phyloP scores from a whole-genome alignment of 2,113 vertebrate species.

The Bombycilla garrulus region DNA sequence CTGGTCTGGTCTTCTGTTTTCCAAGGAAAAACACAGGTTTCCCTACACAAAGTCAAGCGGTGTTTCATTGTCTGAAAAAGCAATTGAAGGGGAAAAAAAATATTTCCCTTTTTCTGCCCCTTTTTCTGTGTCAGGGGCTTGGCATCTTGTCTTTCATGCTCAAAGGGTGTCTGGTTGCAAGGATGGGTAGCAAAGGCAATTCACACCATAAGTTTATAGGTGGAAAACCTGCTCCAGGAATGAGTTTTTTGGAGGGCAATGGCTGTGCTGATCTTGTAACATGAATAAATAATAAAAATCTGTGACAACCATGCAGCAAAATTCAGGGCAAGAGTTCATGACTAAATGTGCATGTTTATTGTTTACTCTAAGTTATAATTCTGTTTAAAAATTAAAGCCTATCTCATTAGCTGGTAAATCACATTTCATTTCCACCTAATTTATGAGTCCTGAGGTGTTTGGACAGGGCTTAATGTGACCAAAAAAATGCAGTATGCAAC shows the following conservation, averaged over 20 bases:
- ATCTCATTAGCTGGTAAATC: constrained; percentile 7
- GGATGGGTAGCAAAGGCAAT: neutral
- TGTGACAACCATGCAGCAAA: neutral
- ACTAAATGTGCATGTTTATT: neutral
- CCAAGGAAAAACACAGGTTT: neutral
- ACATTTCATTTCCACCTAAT: neutral
- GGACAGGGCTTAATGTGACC: neutral
- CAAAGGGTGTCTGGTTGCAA: neutral
- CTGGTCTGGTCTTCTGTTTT: too few relatives aligned
- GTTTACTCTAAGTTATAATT: neutral
- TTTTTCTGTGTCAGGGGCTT: neutral
- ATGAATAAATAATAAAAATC: neutral
- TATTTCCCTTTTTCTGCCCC: rapidly evolving
- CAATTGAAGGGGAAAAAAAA: neutral
- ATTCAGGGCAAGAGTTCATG: neutral
- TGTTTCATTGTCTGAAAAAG: neutral
- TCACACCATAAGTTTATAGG: neutral
- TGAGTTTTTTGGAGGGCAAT: neutral
- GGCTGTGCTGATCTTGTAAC: neutral
- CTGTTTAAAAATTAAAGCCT: constrained; percentile 6
- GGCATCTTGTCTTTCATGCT: neutral
- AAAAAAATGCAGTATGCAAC: neutral
- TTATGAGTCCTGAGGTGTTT: constrained; percentile 20
- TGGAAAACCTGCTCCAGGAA: neutral
- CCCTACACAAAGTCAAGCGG: neutral